These are phyloP conservation scores for Pampusana beccarii DNA, from an alignment of 2,113 vertebrate genomes.

Conservation along the genomic window DNA sequence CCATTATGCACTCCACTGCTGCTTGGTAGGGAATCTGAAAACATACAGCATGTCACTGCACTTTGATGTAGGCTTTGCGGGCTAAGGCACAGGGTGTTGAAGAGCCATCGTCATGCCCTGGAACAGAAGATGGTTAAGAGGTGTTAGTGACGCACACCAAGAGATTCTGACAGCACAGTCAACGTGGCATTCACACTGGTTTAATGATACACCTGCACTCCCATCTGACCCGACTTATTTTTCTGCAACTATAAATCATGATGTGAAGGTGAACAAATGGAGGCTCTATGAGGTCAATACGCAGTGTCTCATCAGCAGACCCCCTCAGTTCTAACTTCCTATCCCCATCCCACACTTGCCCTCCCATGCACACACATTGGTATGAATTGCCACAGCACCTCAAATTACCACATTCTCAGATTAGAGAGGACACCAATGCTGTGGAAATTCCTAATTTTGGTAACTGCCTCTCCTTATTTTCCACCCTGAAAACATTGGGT, in stretches of 20 bases:
- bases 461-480: not conserved
- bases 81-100: not conserved
- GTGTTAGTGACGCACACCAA: not conserved
- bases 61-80: not conserved
- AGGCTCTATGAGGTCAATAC: not conserved
- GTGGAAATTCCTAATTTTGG: not conserved
- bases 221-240: not conserved
- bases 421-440: not conserved
- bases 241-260: not conserved
- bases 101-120: not conserved
- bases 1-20: not conserved
- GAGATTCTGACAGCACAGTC: not conserved
- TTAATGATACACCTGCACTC: not conserved
- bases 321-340: not conserved
- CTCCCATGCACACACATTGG: not conserved
- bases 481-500: not conserved
- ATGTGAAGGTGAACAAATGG: not conserved
- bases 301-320: not conserved
- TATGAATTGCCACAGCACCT: not conserved
- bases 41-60: not conserved
- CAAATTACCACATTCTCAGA: not conserved
- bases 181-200: not conserved
- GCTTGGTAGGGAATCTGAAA: not conserved
- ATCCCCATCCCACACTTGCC: not conserved
- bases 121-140: slow-evolving; percentile 30